Evolutionary conservation across 2,797 vertebrate genomes (phyloP).

Genomic region (Sciurus vulgaris): DNA sequence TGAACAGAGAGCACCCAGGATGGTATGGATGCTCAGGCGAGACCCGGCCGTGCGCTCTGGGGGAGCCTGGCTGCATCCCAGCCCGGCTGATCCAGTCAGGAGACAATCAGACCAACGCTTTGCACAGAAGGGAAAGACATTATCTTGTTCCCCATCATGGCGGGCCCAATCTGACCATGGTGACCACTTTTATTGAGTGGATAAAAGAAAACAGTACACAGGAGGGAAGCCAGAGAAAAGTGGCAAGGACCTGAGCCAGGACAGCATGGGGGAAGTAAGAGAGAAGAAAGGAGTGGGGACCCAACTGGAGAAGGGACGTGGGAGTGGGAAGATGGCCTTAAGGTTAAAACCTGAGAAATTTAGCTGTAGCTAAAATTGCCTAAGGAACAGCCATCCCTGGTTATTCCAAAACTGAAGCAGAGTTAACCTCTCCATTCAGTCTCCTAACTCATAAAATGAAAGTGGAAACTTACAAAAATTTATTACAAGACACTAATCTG

Average conservation of each 20-base stretch:
- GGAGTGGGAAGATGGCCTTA: neutral
- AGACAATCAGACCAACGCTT: neutral
- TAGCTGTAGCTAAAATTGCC: neutral
- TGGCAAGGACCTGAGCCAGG: neutral
- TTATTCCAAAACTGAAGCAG: neutral
- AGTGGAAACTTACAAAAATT: neutral
- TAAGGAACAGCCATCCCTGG: fast-evolving
- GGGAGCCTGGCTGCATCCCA: neutral
- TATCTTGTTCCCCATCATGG: neutral
- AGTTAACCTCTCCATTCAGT: neutral
- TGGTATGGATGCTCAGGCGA: neutral
- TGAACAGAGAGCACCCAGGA: neutral
- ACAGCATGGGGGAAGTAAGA: fast-evolving
- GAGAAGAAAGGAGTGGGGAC: neutral
- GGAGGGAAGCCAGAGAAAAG: too few species aligned
- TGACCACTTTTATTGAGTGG: fast-evolving
- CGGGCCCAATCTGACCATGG: too few species aligned
- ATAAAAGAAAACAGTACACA: neutral
- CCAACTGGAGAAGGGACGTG: neutral
- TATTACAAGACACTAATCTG: neutral
- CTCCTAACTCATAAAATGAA: neutral
- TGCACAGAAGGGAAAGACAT: neutral
- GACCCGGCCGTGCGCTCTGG: neutral
- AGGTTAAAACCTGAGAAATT: neutral
- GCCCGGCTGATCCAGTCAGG: neutral